Conservation (phyloP, 2,113 vertebrate species). For the Empidonax alnorum region DNA sequence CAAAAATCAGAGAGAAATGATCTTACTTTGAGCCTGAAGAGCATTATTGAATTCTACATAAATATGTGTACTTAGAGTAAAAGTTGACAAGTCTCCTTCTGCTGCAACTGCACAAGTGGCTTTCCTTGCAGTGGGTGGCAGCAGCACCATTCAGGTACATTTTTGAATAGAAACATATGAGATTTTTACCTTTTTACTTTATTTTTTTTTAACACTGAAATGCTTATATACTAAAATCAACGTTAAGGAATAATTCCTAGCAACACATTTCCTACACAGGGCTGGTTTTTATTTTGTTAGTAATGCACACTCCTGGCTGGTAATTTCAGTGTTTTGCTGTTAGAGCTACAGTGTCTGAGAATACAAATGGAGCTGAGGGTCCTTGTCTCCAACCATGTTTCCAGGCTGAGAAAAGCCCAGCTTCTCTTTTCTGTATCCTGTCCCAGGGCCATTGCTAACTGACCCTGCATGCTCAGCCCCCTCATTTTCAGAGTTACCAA, state of each 20-base stretch:
- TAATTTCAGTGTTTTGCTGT: not conserved
- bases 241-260: not conserved
- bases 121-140: not conserved
- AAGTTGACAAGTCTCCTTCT: not conserved
- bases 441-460: accelerated
- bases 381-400: not conserved
- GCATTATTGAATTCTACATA: not conserved
- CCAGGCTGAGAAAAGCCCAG: not conserved
- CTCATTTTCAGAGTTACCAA: not conserved
- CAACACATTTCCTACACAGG: not conserved
- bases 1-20: not conserved
- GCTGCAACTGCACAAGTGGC: not conserved
- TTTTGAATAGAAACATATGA: not conserved
- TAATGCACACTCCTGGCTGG: not conserved
- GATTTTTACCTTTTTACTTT: not conserved
- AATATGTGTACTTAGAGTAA: accelerated
- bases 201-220: not conserved
- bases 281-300: not conserved
- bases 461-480: accelerated
- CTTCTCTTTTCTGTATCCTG: not conserved
- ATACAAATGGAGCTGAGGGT: not conserved
- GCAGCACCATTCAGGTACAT: not conserved
- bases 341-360: not conserved
- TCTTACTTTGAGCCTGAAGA: not conserved
- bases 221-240: not conserved